phyloP scores from a whole-genome alignment of 2,888 invertebrate genomes.

The Melikaiella ostensackeni region DNA sequence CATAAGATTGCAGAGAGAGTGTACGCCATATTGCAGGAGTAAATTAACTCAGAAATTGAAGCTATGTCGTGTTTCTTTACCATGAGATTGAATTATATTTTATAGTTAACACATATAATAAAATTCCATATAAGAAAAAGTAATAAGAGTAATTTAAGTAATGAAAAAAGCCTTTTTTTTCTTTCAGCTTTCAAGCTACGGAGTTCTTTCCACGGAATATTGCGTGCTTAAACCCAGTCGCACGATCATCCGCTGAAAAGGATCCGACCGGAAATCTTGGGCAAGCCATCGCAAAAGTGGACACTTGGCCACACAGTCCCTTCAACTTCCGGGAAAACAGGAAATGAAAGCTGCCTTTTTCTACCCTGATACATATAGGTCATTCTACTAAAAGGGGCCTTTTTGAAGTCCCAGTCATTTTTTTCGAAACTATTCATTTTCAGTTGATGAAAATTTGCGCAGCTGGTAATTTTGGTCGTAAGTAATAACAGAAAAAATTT shows the following conservation, averaged over 20 bases:
- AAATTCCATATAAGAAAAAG: neutral
- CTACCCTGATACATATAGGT: neutral
- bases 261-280: conserved; percentile 52
- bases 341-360: conserved; percentile 2
- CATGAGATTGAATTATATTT: neutral
- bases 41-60: neutral
- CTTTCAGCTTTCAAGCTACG: conserved; percentile 1
- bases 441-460: no score
- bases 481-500: no score
- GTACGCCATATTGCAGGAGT: no score
- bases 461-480: no score
- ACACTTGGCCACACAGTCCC: conserved; percentile 20
- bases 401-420: no score
- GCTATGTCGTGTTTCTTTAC: neutral
- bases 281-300: conserved; percentile 42
- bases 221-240: conserved; percentile 46
- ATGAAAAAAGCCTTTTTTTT: neutral
- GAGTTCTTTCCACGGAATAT: conserved; percentile 56
- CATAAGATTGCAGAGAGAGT: no score
- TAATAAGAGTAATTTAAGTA: neutral
- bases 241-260: conserved; percentile 48
- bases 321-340: conserved; percentile 45
- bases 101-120: neutral
- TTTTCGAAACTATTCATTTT: no score
- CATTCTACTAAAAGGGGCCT: no score